Base-by-base conservation (phyloP, 1,140 invertebrate species). In the Aphaenogaster rudis region DNA sequence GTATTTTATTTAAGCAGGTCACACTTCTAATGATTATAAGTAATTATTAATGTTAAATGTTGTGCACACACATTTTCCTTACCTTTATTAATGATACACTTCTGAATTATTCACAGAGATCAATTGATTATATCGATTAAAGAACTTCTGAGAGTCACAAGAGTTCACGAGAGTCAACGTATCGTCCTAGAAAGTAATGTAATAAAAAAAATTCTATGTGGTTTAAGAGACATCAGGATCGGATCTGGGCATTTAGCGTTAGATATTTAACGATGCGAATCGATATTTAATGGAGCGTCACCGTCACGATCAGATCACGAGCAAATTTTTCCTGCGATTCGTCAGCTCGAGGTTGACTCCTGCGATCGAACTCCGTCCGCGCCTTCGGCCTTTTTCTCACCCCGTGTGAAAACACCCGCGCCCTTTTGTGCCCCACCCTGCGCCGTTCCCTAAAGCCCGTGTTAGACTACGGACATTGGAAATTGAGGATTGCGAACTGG, bases 361-460 rank as follows among this genome's bases (percentile, higher is more conserved):
- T 33, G 11, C 63, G 33, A 54, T 48, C 42, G 21, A 72, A 81
- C 13, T 84, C 7, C 13, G 36, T n/a, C 45, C 63, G 21, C 78
- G 28, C 45, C 48, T 52, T 69, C 48, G 36, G 13, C 2, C 36
- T 64, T 45, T 36, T 61, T 52, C 42, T 33, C n/a, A 33, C 52
- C 39, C 28, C 42, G 52, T 15, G 57, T 21, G 42, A 21, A 61
- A 76, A 61, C 36, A 45, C 45, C 28, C 67, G 42, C 80, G n/a
- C 17, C 69, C 54, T 42, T 84, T 80, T 33, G 78, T 28, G 78
- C 36, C 78, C 11, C 78, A 78, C 76, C 42, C 63, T 80, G 17
- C 33, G 36, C 57, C 6, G 36, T 45, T 21, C 15, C 28, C 50
- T 57, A 28, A 28, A 28, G 28, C 28, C 28, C 28, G 28, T 28